Base-by-base conservation (phyloP, 2,797 vertebrate genomes). In the Chelmon rostratus region DNA sequence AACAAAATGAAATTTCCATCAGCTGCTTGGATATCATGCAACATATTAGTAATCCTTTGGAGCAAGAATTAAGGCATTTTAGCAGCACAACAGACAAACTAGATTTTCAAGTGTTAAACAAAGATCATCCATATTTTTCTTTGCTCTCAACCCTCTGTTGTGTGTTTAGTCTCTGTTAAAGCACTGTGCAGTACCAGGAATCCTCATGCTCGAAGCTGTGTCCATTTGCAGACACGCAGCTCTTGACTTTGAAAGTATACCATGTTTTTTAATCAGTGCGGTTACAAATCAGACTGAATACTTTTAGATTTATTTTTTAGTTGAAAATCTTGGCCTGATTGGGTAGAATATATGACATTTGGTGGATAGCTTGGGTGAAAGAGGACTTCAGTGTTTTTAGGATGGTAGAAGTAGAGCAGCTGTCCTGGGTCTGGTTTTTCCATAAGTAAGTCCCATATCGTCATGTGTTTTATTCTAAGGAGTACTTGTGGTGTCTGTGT, bases 391-490 rank as follows among this genome's bases (percentile, higher is more conserved):
- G 44, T 70, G 11, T 80, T 89, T 84, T 76, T n/a, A 67, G 64
- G 71, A 82, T 79, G 57, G 42, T 76, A 68, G 68, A 65, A 84
- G n/a, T 76, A 73, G 73, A 82, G 47, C 82, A 84, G 25, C 58
- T 81, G 59, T 70, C 67, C 40, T 57, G 54, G 40, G 59, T 62
- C 64, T 65, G 52, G 46, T 59, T 62, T 78, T 77, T 70, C n/a
- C 73, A 86, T 63, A 83, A 85, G 74, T 64, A 68, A 76, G 72
- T 61, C 57, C 63, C 6, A 47, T 59, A 77, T 65, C 23, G 15
- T 85, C 53, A 70, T 50, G 65, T 79, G 53, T 68, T 88, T 84
- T 83, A 82, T 88, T 83, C 49, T 78, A 61, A 76, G 75, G 49
- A 81, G 85, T 83, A 75, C 54, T 68, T 85, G 69, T 74, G 66